phyloP scores from a whole-genome alignment of 2,888 invertebrate species.

The Fissipunctia ypsillon region DNA sequence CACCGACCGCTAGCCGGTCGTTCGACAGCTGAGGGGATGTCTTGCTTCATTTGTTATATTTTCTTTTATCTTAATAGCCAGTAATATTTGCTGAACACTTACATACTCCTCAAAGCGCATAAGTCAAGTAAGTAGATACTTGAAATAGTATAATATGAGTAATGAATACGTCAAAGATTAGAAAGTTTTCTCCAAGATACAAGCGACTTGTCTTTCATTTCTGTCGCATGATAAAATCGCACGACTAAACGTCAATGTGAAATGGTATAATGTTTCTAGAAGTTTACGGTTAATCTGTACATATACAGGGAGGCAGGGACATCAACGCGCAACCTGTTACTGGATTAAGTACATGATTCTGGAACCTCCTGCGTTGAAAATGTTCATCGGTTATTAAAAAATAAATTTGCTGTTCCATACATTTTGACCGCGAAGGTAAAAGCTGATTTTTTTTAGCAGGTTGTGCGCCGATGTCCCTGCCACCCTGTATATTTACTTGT shows the following conservation, averaged over 20 bases:
- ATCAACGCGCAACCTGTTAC: too few relatives aligned
- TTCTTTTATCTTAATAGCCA: background rate
- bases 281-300: slow-evolving; percentile 38
- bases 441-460: too few relatives aligned
- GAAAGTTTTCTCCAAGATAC: slow-evolving; percentile 60
- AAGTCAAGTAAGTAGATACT: slow-evolving; percentile 44
- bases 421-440: too few relatives aligned
- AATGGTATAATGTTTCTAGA: slow-evolving; percentile 35
- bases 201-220: slow-evolving; percentile 54
- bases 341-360: too few relatives aligned
- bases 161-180: slow-evolving; percentile 59
- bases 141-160: slow-evolving; percentile 53
- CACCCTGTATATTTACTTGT: too few relatives aligned
- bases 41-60: slow-evolving; percentile 18
- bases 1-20: too few relatives aligned
- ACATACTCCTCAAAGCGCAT: slow-evolving; percentile 35
- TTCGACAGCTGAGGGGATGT: too few relatives aligned
- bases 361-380: too few relatives aligned
- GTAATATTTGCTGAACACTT: slow-evolving; percentile 50
- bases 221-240: slow-evolving; percentile 64
- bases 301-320: too few relatives aligned
- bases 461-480: too few relatives aligned
- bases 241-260: slow-evolving; percentile 56
- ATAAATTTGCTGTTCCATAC: too few relatives aligned
- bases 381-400: too few relatives aligned